phyloP scores from a whole-genome alignment of 1,140 invertebrate genomes.

The Habropoda laboriosa region DNA sequence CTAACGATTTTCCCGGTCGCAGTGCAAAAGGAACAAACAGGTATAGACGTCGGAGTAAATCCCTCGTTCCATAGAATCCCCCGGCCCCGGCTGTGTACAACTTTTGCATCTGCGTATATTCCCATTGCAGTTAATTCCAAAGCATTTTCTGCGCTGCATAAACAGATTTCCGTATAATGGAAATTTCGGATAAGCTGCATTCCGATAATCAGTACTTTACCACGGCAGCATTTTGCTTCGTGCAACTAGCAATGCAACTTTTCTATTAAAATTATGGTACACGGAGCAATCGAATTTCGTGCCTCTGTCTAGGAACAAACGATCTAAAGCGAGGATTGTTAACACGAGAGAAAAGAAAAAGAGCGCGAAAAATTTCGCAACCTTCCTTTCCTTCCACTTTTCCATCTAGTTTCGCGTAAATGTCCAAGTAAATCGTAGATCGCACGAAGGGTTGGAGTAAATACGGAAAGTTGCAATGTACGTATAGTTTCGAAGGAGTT shows the following conservation, averaged over 20 bases:
- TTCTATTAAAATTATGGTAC: constrained; percentile 37
- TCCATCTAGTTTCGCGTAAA: too few relatives aligned
- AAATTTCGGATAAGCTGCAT: constrained; percentile 41
- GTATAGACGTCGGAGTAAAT: neutral
- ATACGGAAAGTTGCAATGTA: neutral
- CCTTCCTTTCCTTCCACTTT: too few relatives aligned
- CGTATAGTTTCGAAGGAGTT: constrained; percentile 1
- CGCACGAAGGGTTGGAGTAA: too few relatives aligned
- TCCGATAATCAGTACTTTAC: constrained; percentile 27
- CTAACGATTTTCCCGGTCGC: neutral
- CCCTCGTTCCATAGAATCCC: too few relatives aligned
- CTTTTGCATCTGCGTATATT: neutral
- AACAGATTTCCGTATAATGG: constrained; percentile 41
- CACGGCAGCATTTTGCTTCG: neutral
- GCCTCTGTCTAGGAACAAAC: too few relatives aligned
- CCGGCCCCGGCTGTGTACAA: neutral
- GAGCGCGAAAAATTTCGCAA: too few relatives aligned
- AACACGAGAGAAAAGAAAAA: too few relatives aligned
- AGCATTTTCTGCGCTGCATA: constrained; percentile 6
- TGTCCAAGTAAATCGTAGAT: too few relatives aligned
- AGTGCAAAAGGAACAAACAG: neutral
- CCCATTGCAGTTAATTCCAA: constrained; percentile 17
- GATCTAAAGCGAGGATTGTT: too few relatives aligned
- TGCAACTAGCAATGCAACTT: constrained; percentile 35
- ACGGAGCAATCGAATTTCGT: too few relatives aligned